phyloP scores from a whole-genome alignment of 2,797 vertebrate genomes.

The Argya squamiceps region DNA sequence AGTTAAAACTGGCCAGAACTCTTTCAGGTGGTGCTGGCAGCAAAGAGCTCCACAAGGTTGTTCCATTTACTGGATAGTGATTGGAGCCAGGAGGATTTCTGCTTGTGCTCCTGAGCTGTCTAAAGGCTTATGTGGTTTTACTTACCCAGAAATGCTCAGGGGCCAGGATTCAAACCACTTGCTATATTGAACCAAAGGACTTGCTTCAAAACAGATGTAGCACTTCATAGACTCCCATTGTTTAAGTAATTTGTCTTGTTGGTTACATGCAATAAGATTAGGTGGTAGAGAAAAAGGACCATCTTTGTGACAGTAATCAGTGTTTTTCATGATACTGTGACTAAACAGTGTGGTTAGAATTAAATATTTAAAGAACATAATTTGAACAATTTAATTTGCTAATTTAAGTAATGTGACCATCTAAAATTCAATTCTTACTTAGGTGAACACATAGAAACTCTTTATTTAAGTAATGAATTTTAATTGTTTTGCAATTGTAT shows the following conservation, averaged over 20 bases:
- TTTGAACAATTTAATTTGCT: background rate
- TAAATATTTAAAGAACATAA: background rate
- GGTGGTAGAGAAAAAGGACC: background rate
- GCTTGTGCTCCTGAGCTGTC: background rate
- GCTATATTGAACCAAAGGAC: background rate
- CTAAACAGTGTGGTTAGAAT: background rate
- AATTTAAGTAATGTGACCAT: background rate
- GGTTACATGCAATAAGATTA: background rate
- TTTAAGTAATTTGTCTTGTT: background rate
- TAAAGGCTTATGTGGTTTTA: background rate
- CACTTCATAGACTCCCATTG: background rate
- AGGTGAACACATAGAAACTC: background rate
- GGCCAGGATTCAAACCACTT: background rate
- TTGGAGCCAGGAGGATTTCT: background rate
- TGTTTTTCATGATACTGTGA: background rate
- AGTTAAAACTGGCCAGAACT: background rate
- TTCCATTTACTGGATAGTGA: background rate
- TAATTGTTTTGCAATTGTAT: background rate
- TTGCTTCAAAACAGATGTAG: background rate
- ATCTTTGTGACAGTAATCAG: background rate
- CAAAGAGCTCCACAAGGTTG: background rate
- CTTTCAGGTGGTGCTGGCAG: background rate
- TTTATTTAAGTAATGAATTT: background rate
- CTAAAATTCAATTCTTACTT: background rate
- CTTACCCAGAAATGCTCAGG: background rate